Base-by-base conservation (phyloP, 2,888 invertebrate genomes). In the Chloroclysta siterata region DNA sequence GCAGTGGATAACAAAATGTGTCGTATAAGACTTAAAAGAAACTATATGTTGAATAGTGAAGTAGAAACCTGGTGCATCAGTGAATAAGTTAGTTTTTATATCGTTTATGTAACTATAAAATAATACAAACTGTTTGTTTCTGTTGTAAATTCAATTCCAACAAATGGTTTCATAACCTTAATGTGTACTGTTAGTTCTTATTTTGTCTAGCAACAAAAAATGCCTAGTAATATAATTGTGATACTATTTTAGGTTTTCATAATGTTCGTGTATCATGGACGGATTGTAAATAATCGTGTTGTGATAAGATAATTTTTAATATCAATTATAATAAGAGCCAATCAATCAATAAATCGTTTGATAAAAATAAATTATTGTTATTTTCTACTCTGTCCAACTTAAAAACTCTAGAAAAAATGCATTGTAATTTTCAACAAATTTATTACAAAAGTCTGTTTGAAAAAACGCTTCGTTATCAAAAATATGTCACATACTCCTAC, bases 191-290 rank as follows among this genome's bases (percentile, higher is more conserved):
- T 10, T 39, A 39, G 3, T 39, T 39, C 4, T 39, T 39, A n/a
- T 14, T 48, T 8, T 59, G 46, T n/a, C 44, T 53, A 59, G 52
- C 36, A 39, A 28, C 17, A 1, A 17, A 46, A 51, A 33, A 14
- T 14, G 17, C 17, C 48, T 29, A 33, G 7, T 33, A 33, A 22
- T 22, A 22, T 22, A 28, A 28, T 73, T 82, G 84, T 84, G 83
- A 84, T 83, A 81, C 77, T 82, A 82, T 68, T 64, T 66, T 79
- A 79, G 53, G 36, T 47, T 60, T 11, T 17, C 33, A 6, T 14
- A 53, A 39, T 61, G 71, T 70, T 60, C 69, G 59, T 69, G 73
- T 70, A 74, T 73, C 71, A 73, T 65, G 71, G 57, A 61, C 68
- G 60, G 47, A 56, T 64, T 63, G 61, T 63, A 66, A 63, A 64